Base-by-base conservation (phyloP, 2,113 vertebrate species). In the Diglossa brunneiventris region DNA sequence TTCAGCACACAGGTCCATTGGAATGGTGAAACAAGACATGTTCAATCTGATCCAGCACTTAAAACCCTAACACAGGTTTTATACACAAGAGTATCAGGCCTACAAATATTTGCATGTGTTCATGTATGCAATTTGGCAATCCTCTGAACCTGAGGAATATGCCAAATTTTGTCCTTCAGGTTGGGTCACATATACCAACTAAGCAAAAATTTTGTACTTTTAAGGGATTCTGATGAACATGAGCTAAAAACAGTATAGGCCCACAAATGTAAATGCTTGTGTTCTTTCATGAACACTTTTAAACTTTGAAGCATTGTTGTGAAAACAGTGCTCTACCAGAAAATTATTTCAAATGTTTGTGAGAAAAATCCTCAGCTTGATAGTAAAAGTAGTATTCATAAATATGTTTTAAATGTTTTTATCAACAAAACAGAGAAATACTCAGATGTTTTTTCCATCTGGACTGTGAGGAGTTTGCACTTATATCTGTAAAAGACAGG, bases 31-130 rank as follows among this genome's bases (percentile, higher is more conserved):
- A 90, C 1, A 67, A 72, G 23, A 17, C 1, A 2, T 8, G 1
- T 26, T 63, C 24, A 49, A 80, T 97, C 98, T n/a, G 97, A 98
- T 24, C 97, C 97, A 4, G 97, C 97, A 41, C 95, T 98, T 44
- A 98, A 98, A 92, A 96, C 96, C 96, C 97, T 91, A 98, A 39
- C 97, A 67, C 96, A 98, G 72, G 97, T 98, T 85, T 85, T 33
- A 64, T 26, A 30, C 10, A 70, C 67, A 44, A 80, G 49, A 96
- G 4, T 30, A 79, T 50, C 39, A 15, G 30, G 22, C n/a, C 67
- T 30, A 17, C n/a, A 33, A 63, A 69, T 78, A 42, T 41, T 37
- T 63, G 5, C 15, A 20, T 10, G 0, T 64, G 9, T 28, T n/a
- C 22, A 1, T 28, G 13, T 13, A 30, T 1, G 15, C 5, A 15